Percentiles rank a stretch among this genome's conserved stretches.
These are phyloP conservation scores for Protonibea diacanthus DNA, from an alignment of 2,797 vertebrate genomes.

Conservation along the genomic window DNA sequence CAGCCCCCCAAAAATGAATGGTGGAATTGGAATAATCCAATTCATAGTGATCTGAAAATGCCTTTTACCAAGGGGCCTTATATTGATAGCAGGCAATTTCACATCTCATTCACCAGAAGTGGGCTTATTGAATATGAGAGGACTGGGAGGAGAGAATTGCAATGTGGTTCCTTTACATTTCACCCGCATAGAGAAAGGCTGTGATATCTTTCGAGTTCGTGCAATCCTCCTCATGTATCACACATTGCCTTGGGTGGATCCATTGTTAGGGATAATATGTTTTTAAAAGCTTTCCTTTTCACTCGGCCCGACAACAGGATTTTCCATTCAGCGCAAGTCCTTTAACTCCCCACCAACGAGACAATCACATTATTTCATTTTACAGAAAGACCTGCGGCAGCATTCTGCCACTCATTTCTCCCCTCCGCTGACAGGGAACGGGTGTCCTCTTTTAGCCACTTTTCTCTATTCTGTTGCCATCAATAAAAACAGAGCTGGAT, in stretches of 20 bases:
- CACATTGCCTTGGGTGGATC: constrained; percentile 60
- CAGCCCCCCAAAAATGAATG: constrained; percentile 73
- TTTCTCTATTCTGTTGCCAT: constrained; percentile 47
- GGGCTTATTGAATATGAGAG: constrained; percentile 81
- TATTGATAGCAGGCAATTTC: constrained; percentile 82
- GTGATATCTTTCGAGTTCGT: constrained; percentile 59
- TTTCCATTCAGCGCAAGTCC: constrained; percentile 59
- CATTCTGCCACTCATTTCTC: constrained; percentile 51
- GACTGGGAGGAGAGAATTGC: constrained; percentile 66
- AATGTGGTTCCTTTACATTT: constrained; percentile 74
- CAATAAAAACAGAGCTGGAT: constrained; percentile 59
- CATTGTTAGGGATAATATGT: constrained; percentile 76
- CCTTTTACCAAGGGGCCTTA: constrained; percentile 72
- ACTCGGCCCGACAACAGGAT: constrained; percentile 62
- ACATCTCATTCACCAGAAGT: constrained; percentile 81
- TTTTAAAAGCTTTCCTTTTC: constrained; percentile 74
- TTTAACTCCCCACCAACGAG: constrained; percentile 58
- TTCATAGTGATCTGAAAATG: constrained; percentile 76
- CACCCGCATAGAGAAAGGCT: constrained; percentile 49
- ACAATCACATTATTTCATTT: constrained; percentile 68
- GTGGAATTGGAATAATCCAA: constrained; percentile 83
- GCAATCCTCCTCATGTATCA: constrained; percentile 59
- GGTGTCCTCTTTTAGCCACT: constrained; percentile 28
- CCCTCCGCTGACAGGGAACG: constrained; percentile 24
- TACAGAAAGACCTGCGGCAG: constrained; percentile 55